Conservation (phyloP, 2,113 vertebrate species). For the Colistium nudipinnis region DNA sequence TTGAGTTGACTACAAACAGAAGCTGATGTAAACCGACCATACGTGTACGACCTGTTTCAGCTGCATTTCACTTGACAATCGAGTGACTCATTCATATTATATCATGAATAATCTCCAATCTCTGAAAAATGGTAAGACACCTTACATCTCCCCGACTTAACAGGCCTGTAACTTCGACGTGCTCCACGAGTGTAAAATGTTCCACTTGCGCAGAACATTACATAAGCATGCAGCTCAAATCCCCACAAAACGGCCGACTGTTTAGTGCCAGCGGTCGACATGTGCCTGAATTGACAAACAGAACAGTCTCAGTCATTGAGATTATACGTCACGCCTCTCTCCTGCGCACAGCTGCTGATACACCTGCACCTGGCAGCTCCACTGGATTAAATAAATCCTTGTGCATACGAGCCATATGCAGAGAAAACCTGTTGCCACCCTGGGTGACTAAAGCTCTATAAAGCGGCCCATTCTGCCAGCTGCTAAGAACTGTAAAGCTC, state of each 20-base stretch:
- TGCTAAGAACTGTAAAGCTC: conserved; percentile 23
- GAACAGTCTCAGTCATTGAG: conserved; percentile 1
- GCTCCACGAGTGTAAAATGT: conserved; percentile 17
- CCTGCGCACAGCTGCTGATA: conserved; percentile 9
- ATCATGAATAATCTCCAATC: neutral
- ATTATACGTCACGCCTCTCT: neutral
- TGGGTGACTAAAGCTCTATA: conserved; percentile 26
- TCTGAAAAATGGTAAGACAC: neutral
- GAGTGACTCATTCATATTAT: neutral
- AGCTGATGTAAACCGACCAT: neutral
- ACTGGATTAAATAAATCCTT: conserved; percentile 52
- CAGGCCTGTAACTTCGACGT: conserved; percentile 18
- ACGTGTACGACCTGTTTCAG: neutral
- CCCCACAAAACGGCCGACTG: conserved; percentile 1
- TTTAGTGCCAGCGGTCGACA: neutral
- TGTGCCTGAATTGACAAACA: neutral
- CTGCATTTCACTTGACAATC: neutral
- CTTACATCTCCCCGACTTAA: neutral
- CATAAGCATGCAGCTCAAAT: conserved; percentile 26
- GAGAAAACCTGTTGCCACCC: conserved; percentile 27
- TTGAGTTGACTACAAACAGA: conserved; percentile 2
- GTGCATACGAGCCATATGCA: conserved; percentile 37
- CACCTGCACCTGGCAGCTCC: conserved; percentile 24
- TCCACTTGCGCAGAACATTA: conserved; percentile 18
- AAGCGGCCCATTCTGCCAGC: conserved; percentile 9